Percentiles rank a stretch among this genome's conserved stretches.
phyloP scores from a whole-genome alignment of 2,888 invertebrate genomes.

The Acrocera orbiculus region DNA sequence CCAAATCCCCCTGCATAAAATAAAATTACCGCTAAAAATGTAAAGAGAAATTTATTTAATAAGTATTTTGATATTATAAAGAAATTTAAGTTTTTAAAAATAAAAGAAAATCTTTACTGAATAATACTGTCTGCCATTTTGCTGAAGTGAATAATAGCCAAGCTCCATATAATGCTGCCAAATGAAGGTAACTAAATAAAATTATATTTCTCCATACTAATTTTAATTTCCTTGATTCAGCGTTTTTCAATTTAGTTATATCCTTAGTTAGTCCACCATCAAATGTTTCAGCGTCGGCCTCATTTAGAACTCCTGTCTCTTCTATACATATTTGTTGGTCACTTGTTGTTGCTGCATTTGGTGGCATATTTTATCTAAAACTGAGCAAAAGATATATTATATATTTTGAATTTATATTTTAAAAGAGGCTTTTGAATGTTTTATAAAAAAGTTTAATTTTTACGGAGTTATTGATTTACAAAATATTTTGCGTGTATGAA shows the following conservation, averaged over 20 bases:
- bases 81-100: neutral
- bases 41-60: no score
- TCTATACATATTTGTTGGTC: conserved; percentile 22
- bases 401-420: no score
- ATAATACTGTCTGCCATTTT: conserved; percentile 49
- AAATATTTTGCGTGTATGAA: no score
- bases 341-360: conserved; percentile 34
- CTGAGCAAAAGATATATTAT: no score
- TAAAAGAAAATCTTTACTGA: conserved; percentile 40
- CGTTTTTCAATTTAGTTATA: conserved; percentile 35
- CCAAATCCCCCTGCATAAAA: conserved; percentile 72
- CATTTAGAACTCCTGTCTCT: conserved; percentile 43
- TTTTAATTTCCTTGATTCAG: conserved; percentile 38
- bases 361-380: no score
- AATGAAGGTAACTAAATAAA: conserved; percentile 58
- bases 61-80: no score
- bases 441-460: no score
- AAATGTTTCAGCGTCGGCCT: conserved; percentile 45
- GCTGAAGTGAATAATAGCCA: conserved; percentile 57
- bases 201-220: conserved; percentile 72
- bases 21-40: conserved; percentile 53
- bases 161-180: conserved; percentile 56
- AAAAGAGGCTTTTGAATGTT: no score
- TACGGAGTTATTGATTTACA: no score
- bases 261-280: conserved; percentile 42